Percentiles rank a stretch among this genome's conserved stretches.
phyloP scores from a whole-genome alignment of 2,888 invertebrate genomes.

The Volucella zonaria region DNA sequence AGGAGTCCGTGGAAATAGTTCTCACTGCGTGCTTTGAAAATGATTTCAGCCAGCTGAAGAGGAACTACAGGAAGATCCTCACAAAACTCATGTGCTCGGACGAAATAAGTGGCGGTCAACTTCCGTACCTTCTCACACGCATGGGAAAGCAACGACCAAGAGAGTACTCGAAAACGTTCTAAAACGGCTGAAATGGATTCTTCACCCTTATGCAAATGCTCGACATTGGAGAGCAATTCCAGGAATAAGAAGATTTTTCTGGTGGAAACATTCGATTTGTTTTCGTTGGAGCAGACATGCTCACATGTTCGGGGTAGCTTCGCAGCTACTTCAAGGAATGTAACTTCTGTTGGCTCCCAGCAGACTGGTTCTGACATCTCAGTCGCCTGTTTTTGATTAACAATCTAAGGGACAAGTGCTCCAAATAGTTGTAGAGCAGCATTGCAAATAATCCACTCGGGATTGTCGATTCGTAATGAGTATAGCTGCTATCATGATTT shows the following conservation, averaged over 20 bases:
- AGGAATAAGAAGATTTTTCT: slow-evolving; percentile 80
- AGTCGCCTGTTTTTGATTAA: slow-evolving; percentile 87
- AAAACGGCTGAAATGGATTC: slow-evolving; percentile 63
- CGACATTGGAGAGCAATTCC: slow-evolving; percentile 80
- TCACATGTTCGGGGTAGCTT: slow-evolving; percentile 79
- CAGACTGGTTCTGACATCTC: slow-evolving; percentile 82
- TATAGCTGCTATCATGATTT: slow-evolving; percentile 84
- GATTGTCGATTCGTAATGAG: slow-evolving; percentile 82
- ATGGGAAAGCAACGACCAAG: slow-evolving; percentile 79
- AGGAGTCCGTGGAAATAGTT: slow-evolving; percentile 80
- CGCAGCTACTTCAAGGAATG: slow-evolving; percentile 79
- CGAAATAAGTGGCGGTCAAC: slow-evolving; percentile 80
- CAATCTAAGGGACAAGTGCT: slow-evolving; percentile 88
- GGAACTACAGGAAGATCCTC: slow-evolving; percentile 78
- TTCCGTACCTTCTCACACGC: slow-evolving; percentile 80
- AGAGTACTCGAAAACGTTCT: slow-evolving; percentile 77
- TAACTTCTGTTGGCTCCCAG: slow-evolving; percentile 81
- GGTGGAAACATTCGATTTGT: slow-evolving; percentile 74
- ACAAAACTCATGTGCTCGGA: slow-evolving; percentile 80
- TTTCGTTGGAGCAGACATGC: slow-evolving; percentile 77
- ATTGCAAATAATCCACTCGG: slow-evolving; percentile 86
- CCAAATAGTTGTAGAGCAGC: slow-evolving; percentile 91
- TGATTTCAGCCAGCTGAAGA: slow-evolving; percentile 75
- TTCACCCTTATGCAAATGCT: slow-evolving; percentile 77
- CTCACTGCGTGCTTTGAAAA: slow-evolving; percentile 76